These are phyloP conservation scores for Lonchura striata DNA, from an alignment of 2,113 vertebrate species.

Conservation along the genomic window DNA sequence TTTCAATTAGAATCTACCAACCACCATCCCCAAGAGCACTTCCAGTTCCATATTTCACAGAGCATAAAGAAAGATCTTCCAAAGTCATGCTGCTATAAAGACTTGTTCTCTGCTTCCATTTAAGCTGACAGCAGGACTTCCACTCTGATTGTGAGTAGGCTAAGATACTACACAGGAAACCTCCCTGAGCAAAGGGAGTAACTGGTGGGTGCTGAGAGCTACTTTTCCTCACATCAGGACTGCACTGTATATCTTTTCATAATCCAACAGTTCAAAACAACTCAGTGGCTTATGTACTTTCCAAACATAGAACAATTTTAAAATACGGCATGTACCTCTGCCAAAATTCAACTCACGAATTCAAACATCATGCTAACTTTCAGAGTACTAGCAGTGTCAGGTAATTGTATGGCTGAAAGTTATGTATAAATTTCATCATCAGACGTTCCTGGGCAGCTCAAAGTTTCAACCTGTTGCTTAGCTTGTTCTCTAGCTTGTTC, in stretches of 20 bases:
- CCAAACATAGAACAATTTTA: not conserved
- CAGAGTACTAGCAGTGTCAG: not conserved
- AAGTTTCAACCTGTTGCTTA: not conserved
- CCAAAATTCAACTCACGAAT: not conserved
- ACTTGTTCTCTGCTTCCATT: not conserved
- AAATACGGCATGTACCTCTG: not conserved
- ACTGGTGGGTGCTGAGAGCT: not conserved
- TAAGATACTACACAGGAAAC: not conserved
- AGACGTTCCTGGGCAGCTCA: not conserved
- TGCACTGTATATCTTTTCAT: not conserved
- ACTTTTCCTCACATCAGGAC: not conserved
- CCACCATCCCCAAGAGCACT: not conserved
- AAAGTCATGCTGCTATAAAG: not conserved
- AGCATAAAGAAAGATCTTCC: not conserved
- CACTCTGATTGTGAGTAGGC: not conserved
- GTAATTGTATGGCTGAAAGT: not conserved
- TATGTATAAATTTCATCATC: not conserved
- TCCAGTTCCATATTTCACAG: not conserved
- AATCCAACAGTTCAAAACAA: not conserved
- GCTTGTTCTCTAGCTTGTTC: not conserved
- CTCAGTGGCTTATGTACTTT: not conserved
- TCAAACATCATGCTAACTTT: not conserved
- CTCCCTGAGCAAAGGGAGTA: not conserved
- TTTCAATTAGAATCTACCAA: not conserved
- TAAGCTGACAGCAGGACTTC: not conserved